phyloP scores from a whole-genome alignment of 2,888 invertebrate species.

The Netelia inedita region DNA sequence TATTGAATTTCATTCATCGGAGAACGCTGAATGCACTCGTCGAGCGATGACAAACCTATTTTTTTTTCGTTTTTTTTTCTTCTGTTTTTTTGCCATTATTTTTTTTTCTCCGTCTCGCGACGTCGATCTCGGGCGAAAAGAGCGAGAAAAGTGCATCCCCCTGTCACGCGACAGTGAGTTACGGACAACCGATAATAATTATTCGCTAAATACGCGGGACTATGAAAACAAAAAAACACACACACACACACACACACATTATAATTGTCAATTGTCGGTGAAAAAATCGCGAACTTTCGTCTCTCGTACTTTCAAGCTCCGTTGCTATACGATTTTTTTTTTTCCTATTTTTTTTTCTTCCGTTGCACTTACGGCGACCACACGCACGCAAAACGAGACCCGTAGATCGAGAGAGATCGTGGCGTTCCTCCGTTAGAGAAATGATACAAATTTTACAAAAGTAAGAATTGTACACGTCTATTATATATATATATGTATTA shows the following conservation, averaged over 20 bases:
- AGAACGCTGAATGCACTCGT: conserved; percentile 77
- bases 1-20: conserved; percentile 77
- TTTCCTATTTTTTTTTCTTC: conserved; percentile 58
- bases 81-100: no score
- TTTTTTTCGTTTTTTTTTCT: conserved; percentile 33
- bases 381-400: conserved; percentile 7
- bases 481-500: conserved; percentile 51
- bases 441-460: conserved; percentile 57
- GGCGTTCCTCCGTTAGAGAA: conserved; percentile 29
- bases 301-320: conserved; percentile 11
- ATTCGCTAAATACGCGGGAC: not conserved
- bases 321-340: conserved; percentile 46
- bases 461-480: conserved; percentile 45
- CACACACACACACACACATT: not conserved
- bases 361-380: conserved; percentile 43
- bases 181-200: conserved; percentile 18
- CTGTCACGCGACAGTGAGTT: not conserved
- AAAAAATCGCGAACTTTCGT: conserved; percentile 23
- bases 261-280: not conserved
- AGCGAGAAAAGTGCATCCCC: not conserved
- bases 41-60: conserved; percentile 29
- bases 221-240: not conserved
- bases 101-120: conserved; percentile 34
- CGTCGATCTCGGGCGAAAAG: conserved; percentile 28
- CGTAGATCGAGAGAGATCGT: not conserved